phyloP scores from a whole-genome alignment of 2,113 vertebrate species.

The Nanorana parkeri region DNA sequence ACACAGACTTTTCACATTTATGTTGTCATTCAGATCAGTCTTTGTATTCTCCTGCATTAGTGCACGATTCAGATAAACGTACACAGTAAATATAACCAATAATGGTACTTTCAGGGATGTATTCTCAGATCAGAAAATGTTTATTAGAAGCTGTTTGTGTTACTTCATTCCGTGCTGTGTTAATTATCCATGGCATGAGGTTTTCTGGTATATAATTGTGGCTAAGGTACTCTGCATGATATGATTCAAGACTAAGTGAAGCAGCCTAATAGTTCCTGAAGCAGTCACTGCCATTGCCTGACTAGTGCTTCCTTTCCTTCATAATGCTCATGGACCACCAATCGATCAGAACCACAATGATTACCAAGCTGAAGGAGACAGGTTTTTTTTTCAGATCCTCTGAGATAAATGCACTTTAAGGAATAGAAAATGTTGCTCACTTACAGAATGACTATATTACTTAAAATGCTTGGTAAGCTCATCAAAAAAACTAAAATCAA shows the following conservation, averaged over 20 bases:
- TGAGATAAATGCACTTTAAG: background rate
- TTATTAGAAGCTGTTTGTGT: background rate
- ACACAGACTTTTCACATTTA: too few species aligned
- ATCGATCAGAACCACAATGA: slow-evolving; percentile 33
- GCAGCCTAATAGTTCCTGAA: slow-evolving; percentile 14
- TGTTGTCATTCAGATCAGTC: too few species aligned
- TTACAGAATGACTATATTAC: slow-evolving; percentile 1
- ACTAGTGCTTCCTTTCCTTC: slow-evolving; percentile 21
- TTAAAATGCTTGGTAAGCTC: slow-evolving; percentile 18
- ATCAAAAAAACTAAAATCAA: background rate
- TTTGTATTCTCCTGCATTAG: too few species aligned
- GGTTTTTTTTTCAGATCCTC: background rate
- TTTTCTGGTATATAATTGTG: slow-evolving; percentile 4
- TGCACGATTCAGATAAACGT: too few species aligned
- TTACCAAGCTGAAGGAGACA: slow-evolving; percentile 23
- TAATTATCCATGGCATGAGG: slow-evolving; percentile 4
- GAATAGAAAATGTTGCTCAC: slow-evolving; percentile 5
- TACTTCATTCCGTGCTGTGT: background rate
- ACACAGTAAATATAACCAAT: too few species aligned
- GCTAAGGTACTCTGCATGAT: background rate
- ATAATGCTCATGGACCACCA: slow-evolving; percentile 36
- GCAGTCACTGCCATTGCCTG: background rate
- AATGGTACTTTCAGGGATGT: too few species aligned
- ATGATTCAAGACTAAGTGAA: slow-evolving; percentile 4
- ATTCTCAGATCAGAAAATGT: too few species aligned